A percentile compares a stretch with the other conserved stretches of the same genome.
phyloP scores from a whole-genome alignment of 2,113 vertebrate species.

The Clarias batrachus region DNA sequence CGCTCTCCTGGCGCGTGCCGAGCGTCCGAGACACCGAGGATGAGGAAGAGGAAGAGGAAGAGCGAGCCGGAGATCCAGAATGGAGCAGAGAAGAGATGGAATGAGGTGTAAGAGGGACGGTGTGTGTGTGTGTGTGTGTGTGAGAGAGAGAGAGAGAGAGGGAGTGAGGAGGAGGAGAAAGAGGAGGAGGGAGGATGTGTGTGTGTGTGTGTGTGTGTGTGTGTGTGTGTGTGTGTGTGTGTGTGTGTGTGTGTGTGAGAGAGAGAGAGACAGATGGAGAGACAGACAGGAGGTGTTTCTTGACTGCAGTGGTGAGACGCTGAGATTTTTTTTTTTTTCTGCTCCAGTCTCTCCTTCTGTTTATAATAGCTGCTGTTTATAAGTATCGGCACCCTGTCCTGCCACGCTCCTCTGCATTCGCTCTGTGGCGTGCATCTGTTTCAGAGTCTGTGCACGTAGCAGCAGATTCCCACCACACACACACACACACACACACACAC shows the following conservation, averaged over 20 bases:
- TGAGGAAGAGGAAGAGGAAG: neutral
- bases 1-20: neutral
- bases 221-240: neutral
- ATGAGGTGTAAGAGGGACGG: neutral
- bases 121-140: neutral
- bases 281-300: neutral
- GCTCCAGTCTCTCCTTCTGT: neutral
- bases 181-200: neutral
- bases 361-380: constrained; percentile 8
- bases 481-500: constrained; percentile 12
- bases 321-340: neutral
- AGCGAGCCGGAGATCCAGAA: constrained; percentile 24
- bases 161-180: neutral
- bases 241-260: neutral
- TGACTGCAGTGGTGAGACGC: constrained; percentile 21
- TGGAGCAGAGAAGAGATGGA: neutral
- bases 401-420: constrained; percentile 8
- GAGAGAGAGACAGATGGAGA: neutral
- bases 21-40: neutral
- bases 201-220: neutral
- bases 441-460: constrained; percentile 30
- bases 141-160: neutral
- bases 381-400: constrained; percentile 6
- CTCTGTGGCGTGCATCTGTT: constrained; percentile 3
- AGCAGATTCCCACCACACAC: constrained; percentile 22